Base-by-base conservation (phyloP, 1,140 invertebrate genomes). In the Ceratoteleas bidentatus region DNA sequence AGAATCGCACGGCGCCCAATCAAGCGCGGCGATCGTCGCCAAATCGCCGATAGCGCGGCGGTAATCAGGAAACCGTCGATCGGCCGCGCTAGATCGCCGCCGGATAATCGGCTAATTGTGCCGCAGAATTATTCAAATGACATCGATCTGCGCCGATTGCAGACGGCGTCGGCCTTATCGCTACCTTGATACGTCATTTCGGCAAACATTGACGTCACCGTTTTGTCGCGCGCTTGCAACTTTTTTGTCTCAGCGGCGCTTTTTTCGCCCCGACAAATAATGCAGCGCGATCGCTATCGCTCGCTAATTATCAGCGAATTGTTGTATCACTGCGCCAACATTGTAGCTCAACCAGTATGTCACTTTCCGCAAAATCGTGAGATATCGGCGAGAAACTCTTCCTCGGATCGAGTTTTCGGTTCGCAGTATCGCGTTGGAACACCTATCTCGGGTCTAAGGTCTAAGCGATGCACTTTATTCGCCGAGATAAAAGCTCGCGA, bases 401-500 rank as follows among this genome's bases (percentile, higher is more conserved):
- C 76, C 69, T 72, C 40, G 62, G 49, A 16, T 36, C 32, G 62
- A 75, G 32, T 73, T 73, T 66, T 61, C 49, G 52, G 69, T 74
- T 74, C 69, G 72, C 65, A 76, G 76, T 73, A 82, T 81, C 72
- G 13, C 60, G 11, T 68, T 58, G 47, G 40, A 24, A 53, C 73
- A 75, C 78, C 78, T 84, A 85, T 85, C 84, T 85, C 74, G 80
- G 81, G 81, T 85, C 84, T 69, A 81, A 83, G 84, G 81, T 85
- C 70, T 80, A 60, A 70, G 72, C 58, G 79, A 84, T 85, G 84
- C 77, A 82, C 81, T 84, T 84, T 82, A 84, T 84, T 81, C 81
- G 24, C 34, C 14, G 14, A 74, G 78, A 84, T 84, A 81, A 74
- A 64, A 84, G 43, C 38, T 33, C 16, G 47, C 34, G 34, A 68